A percentile compares a stretch with the other conserved stretches of the same genome.
These are phyloP conservation scores for Opisthocomus hoazin DNA, from an alignment of 2,113 vertebrate genomes.

Conservation along the genomic window DNA sequence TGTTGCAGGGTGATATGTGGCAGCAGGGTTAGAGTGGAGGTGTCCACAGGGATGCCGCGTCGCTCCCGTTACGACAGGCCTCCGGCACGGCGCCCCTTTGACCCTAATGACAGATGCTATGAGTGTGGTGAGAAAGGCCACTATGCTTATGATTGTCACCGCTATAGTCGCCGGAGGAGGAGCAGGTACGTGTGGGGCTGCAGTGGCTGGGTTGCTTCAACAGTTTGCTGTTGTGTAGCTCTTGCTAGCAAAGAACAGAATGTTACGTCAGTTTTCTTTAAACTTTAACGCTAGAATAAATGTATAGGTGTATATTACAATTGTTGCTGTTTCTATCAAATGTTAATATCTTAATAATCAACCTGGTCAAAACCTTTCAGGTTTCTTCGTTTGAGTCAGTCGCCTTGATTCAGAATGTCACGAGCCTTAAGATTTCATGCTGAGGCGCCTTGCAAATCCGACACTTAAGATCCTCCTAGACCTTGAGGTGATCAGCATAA, in stretches of 20 bases:
- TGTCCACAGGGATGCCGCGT: slow-evolving; percentile 86
- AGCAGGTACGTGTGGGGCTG: slow-evolving; percentile 77
- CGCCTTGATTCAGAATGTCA: slow-evolving; percentile 94
- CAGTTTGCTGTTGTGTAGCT: slow-evolving; percentile 45
- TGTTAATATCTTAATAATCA: slow-evolving; percentile 86
- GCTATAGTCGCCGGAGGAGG: slow-evolving; percentile 80
- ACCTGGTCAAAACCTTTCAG: slow-evolving; percentile 94
- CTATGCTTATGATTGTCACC: slow-evolving; percentile 88
- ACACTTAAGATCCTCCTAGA: slow-evolving; percentile 90
- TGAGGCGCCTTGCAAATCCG: slow-evolving; percentile 93
- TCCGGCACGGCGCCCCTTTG: slow-evolving; percentile 83
- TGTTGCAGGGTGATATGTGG: background rate
- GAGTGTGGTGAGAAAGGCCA: slow-evolving; percentile 89
- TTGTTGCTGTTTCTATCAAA: slow-evolving; percentile 71
- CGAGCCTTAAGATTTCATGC: slow-evolving; percentile 91
- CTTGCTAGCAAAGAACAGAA: slow-evolving; percentile 65
- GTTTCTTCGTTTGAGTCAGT: slow-evolving; percentile 94
- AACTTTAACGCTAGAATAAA: slow-evolving; percentile 41
- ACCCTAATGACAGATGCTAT: slow-evolving; percentile 87
- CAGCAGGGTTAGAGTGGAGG: slow-evolving; percentile 78
- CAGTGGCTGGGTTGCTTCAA: slow-evolving; percentile 18
- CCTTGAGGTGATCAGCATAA: slow-evolving; percentile 91
- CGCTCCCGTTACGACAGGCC: slow-evolving; percentile 82
- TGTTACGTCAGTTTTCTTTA: slow-evolving; percentile 8
- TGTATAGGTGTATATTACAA: slow-evolving; percentile 70